These are phyloP conservation scores for Capromys pilorides DNA, from an alignment of 2,797 vertebrate genomes.

Conservation along the genomic window DNA sequence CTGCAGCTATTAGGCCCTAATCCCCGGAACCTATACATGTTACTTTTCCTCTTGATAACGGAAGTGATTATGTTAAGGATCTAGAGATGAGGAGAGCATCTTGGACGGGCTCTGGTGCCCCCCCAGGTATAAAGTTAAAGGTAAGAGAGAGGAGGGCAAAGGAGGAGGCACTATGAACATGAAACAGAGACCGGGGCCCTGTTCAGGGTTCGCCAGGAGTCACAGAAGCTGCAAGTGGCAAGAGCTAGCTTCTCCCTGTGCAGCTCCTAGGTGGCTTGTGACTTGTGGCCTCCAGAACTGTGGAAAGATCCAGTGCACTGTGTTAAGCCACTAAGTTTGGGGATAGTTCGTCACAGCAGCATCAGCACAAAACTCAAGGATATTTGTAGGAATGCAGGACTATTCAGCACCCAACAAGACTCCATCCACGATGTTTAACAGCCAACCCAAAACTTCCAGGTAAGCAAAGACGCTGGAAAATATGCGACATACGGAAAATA, in stretches of 20 bases:
- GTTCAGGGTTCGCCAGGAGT: rapidly evolving
- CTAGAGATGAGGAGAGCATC: background rate
- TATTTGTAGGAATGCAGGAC: background rate
- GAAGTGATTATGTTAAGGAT: background rate
- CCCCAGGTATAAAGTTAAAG: background rate
- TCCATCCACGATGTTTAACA: conserved; percentile 7
- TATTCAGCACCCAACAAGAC: background rate
- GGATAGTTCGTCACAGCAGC: background rate
- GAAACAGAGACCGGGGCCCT: background rate
- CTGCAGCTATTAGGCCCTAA: background rate
- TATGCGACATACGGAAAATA: too few relatives aligned
- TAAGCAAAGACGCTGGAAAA: background rate
- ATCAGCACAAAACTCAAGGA: background rate
- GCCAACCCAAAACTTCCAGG: background rate
- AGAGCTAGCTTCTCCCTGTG: background rate
- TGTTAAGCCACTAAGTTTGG: background rate
- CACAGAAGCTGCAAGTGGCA: background rate
- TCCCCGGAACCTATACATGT: background rate
- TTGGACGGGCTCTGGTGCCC: background rate
- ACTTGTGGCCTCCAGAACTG: background rate
- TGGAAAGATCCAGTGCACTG: background rate
- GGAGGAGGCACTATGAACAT: background rate
- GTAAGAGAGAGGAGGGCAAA: background rate
- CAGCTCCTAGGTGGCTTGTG: background rate
- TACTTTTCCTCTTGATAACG: background rate